Percentiles rank a stretch among this genome's conserved stretches.
phyloP scores from a whole-genome alignment of 2,797 vertebrate genomes.

The Halcyon smyrnensis region DNA sequence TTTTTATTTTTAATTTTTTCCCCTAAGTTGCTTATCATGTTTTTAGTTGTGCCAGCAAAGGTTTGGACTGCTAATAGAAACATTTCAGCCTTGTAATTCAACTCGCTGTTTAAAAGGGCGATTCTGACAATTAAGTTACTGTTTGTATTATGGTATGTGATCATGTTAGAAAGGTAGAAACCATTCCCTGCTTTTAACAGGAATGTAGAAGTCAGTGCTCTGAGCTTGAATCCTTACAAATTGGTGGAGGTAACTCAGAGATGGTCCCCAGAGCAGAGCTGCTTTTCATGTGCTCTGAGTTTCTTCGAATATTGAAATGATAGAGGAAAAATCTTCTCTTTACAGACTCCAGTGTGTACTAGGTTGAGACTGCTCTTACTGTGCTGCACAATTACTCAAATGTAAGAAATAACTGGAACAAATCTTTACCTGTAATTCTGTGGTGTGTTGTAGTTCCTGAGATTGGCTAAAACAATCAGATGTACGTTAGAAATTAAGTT shows the following conservation, averaged over 20 bases:
- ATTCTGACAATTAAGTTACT: neutral
- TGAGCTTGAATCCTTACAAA: neutral
- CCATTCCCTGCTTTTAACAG: neutral
- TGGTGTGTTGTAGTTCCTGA: neutral
- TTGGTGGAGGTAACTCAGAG: neutral
- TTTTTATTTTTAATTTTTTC: neutral
- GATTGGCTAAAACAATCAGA: neutral
- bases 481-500: neutral
- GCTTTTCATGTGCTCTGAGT: neutral
- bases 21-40: neutral
- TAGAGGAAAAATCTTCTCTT: neutral
- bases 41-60: neutral
- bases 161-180: neutral
- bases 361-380: neutral
- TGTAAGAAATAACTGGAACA: neutral
- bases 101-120: neutral
- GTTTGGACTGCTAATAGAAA: neutral
- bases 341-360: neutral
- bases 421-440: neutral
- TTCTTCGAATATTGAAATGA: neutral
- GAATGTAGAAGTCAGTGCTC: neutral
- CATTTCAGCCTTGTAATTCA: neutral
- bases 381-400: neutral
- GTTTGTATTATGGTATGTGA: neutral
- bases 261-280: neutral